These are phyloP conservation scores for Marmota monax DNA, from an alignment of 2,113 vertebrate species.

Conservation along the genomic window DNA sequence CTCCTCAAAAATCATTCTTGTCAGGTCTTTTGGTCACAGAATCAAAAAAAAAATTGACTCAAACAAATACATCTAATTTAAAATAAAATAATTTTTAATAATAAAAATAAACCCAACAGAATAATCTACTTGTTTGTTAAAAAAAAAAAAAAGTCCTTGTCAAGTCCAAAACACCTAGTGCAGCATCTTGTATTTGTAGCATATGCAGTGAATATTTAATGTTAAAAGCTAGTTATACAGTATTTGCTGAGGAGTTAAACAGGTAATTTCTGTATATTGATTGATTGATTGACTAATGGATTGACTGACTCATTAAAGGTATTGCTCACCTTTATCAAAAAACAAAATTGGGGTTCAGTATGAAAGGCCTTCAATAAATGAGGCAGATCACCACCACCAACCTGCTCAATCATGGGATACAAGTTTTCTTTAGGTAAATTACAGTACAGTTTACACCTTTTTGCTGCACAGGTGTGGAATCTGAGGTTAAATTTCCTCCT, in stretches of 20 bases:
- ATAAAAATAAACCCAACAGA: not conserved
- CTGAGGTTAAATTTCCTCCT: conserved; percentile 68
- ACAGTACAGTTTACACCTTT: not conserved
- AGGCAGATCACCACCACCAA: not conserved
- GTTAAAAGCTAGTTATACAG: not conserved
- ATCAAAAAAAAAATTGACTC: too few species aligned
- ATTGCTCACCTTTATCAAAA: conserved; percentile 17
- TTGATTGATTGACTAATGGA: conserved; percentile 24
- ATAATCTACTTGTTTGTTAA: not conserved
- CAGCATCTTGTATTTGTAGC: not conserved
- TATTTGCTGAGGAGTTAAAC: conserved; percentile 32
- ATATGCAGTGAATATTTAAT: not conserved
- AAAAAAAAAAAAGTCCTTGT: not conserved
- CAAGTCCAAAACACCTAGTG: not conserved
- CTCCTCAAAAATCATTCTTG: too few species aligned
- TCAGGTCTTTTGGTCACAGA: too few species aligned
- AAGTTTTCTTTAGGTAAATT: conserved; percentile 62
- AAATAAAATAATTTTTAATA: not conserved
- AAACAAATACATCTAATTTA: not conserved
- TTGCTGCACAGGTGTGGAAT: conserved; percentile 63
- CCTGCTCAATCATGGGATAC: not conserved
- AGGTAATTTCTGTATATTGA: conserved; percentile 43
- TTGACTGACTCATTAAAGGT: conserved; percentile 15
- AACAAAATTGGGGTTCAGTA: not conserved
- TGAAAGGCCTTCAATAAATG: not conserved